Base-by-base conservation (phyloP, 2,113 vertebrate genomes). In the Microcebus ravelobensis region DNA sequence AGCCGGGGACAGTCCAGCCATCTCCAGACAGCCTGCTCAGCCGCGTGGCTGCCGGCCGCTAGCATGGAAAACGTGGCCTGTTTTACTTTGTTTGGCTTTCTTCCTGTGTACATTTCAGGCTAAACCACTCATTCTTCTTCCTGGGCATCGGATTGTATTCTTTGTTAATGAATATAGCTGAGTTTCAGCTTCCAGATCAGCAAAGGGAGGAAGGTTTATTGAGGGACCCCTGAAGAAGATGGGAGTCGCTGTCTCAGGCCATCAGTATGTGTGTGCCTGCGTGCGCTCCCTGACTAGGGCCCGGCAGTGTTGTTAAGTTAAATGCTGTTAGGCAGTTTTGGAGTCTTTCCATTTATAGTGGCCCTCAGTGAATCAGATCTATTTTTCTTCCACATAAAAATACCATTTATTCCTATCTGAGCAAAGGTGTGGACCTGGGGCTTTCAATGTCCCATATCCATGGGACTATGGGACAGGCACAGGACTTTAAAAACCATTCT, bases 331-430 rank as follows among this genome's bases (percentile, higher is more conserved):
- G 61, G 74, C 88, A 67, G 9, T 57, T 55, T 86, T n/a, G 31
- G 25, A 80, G 27, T 45, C 85, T 92, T 91, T 27, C 61, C 52
- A 67, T 77, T 84, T 77, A 59, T 27, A 87, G 48, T 80, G 55
- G 61, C 31, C 93, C 61, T 87, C 81, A 80, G 48, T 48, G 31
- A 65, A 29, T 86, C 82, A 59, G 15, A 83, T 52, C 39, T 83
- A 21, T 52, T 94, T 95, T 92, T 76, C 83, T 94, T 91, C 48
- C 65, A 92, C 59, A 80, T 79, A 82, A 85, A 94, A 74, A 80
- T 82, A 23, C 50, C 18, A 39, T 77, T 73, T 89, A 73, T 57
- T 39, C 65, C 55, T 67, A 68, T 70, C 70, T 80, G 50, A 80
- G 52, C 29, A 85, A 79, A 97, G 39, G 8, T 55, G 4, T 42